Evolutionary conservation across 1,140 invertebrate species (phyloP), one percentile per base, ranked within the genome.

Genomic region (Ganaspis sp.): DNA sequence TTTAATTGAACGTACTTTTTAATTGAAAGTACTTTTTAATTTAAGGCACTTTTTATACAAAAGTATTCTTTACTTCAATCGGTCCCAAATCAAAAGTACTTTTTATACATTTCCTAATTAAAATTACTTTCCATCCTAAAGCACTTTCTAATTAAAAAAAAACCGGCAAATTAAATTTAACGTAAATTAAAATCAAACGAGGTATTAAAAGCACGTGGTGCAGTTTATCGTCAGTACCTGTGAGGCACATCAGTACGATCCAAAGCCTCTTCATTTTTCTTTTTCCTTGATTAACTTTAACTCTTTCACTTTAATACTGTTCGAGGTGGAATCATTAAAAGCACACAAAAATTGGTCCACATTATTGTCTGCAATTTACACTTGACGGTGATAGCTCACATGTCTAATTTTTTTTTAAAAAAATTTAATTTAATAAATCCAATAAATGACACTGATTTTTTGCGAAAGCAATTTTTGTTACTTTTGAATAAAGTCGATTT

Each of bases 191-290:
- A 49, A 49, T 17, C 17, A 49, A n/a, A n/a, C 19, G 6, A 17
- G n/a, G n/a, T n/a, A 58, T 9, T 34, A n/a, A 29, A 64, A 64
- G 58, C 58, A 64, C 26, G 58, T 64, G 58, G 26, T 26, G 8
- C 17, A 19, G 4, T 17, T 49, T 49, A 49, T 15, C 12, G 69
- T 15, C 2, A 15, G 15, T 87, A 89, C 87, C 87, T 89, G 87
- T 78, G 49, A 80, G 74, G 49, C 83, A 82, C 45, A 83, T 17
- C 26, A 88, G 69, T 64, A 81, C 37, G 40, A 81, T 72, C 82
- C 83, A 85, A 79, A 76, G 76, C 69, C 72, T 80, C 76, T 80
- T 78, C 86, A 87, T 89, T 34, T 15, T 26, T 64, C 15, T 6
- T 19, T 70, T n/a, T 21, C 9, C n/a, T 19, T 69, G 37, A 42